Evolutionary conservation across 1,140 invertebrate species (phyloP).

Genomic region (Idris sp.): DNA sequence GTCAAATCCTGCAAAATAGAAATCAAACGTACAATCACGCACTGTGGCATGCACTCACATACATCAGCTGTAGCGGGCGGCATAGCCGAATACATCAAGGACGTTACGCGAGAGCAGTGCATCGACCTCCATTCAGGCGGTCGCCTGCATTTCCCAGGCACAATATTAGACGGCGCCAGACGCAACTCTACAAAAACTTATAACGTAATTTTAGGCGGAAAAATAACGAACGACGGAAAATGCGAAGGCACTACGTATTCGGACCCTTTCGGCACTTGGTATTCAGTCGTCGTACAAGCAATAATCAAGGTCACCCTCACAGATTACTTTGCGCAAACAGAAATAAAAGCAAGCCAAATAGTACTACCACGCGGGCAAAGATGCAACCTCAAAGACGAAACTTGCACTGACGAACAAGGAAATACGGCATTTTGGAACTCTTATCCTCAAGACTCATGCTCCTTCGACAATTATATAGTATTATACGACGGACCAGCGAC

Average conservation of each 20-base stretch:
- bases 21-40: neutral
- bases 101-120: too few species aligned
- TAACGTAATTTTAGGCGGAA: neutral
- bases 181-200: neutral
- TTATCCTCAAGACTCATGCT: neutral
- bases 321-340: neutral
- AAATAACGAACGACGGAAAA: neutral
- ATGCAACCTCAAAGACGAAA: neutral
- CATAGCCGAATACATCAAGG: neutral
- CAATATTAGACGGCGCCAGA: too few species aligned
- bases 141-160: too few species aligned
- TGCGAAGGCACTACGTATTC: conserved; percentile 17
- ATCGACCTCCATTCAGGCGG: too few species aligned
- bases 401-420: conserved; percentile 8
- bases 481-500: neutral
- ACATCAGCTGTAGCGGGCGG: neutral
- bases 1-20: conserved; percentile 7
- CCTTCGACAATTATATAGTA: conserved; percentile 1
- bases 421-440: conserved; percentile 24
- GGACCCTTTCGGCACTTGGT: conserved; percentile 27
- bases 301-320: conserved; percentile 11
- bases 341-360: conserved; percentile 22
- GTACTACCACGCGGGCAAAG: neutral
- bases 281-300: conserved; percentile 32
- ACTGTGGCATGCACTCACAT: conserved; percentile 28